Evolutionary conservation across 2,888 invertebrate species (phyloP).

Genomic region (Caenorhabditis sp.): DNA sequence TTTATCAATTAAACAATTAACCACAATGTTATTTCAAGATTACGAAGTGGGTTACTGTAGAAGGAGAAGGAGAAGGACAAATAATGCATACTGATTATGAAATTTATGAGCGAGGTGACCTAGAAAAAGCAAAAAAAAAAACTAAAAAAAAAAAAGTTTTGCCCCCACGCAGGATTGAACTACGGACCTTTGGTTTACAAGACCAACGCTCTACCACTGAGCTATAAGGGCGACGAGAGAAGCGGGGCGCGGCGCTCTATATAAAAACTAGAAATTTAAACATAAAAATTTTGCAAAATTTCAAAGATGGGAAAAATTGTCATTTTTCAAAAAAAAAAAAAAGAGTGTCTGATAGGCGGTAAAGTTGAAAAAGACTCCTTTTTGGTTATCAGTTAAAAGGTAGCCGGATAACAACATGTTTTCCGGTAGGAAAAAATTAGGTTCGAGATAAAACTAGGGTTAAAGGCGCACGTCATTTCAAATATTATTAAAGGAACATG

Average conservation of each 20-base stretch:
- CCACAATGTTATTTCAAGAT: slow-evolving; percentile 40
- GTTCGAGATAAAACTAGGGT: too few species aligned
- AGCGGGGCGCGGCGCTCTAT: background rate
- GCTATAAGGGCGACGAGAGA: slow-evolving; percentile 37
- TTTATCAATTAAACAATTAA: background rate
- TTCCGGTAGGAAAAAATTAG: slow-evolving; percentile 6
- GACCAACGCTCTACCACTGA: slow-evolving; percentile 53
- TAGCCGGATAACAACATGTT: background rate
- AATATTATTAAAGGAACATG: too few species aligned
- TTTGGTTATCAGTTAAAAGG: slow-evolving; percentile 27
- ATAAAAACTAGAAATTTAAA: background rate
- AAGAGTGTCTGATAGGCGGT: slow-evolving; percentile 2
- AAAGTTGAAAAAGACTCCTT: slow-evolving; percentile 11
- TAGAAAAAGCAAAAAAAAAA: background rate
- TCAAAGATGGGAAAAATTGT: background rate
- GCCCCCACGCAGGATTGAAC: slow-evolving; percentile 52
- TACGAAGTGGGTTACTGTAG: slow-evolving; percentile 19
- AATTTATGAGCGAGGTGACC: background rate
- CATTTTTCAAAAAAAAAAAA: background rate
- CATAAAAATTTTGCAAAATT: background rate
- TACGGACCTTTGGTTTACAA: slow-evolving; percentile 52
- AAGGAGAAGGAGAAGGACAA: background rate
- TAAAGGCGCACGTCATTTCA: too few species aligned
- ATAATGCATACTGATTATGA: background rate
- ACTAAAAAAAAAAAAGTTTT: slow-evolving; percentile 5